Evolutionary conservation across 2,797 vertebrate genomes (phyloP).

Genomic region (Hoplostethus atlanticus): DNA sequence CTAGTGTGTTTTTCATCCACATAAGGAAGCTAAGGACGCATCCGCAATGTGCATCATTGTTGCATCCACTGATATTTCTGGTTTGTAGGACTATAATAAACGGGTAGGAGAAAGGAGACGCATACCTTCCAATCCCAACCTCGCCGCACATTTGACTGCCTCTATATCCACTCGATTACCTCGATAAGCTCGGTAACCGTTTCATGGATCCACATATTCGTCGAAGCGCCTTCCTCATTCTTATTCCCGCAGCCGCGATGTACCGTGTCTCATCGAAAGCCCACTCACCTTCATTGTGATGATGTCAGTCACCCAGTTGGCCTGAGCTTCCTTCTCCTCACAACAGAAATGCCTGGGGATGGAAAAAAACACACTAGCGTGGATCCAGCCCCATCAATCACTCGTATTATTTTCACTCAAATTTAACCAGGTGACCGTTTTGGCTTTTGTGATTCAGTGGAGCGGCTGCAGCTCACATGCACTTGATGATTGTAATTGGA

Average conservation of each 20-base stretch:
- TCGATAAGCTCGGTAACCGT: conserved; percentile 3
- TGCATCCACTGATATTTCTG: conserved; percentile 30
- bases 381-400: conserved; percentile 16
- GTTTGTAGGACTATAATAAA: background rate
- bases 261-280: background rate
- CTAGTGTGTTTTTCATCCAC: conserved; percentile 41
- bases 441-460: conserved; percentile 19
- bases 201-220: background rate
- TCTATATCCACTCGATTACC: conserved; percentile 16
- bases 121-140: background rate
- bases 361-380: conserved; percentile 7
- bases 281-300: conserved; percentile 91
- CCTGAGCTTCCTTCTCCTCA: conserved; percentile 88
- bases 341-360: conserved; percentile 93
- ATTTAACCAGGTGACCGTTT: conserved; percentile 36
- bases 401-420: conserved; percentile 22
- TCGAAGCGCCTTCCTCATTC: background rate
- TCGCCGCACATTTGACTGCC: conserved; percentile 4
- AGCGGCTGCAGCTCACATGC: conserved; percentile 1
- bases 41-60: conserved; percentile 1
- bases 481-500: conserved; percentile 19
- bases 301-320: conserved; percentile 91
- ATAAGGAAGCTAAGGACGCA: conserved; percentile 1
- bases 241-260: background rate
- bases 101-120: background rate